Conservation (phyloP, 2,888 invertebrate species). For the Oscheius onirici region DNA sequence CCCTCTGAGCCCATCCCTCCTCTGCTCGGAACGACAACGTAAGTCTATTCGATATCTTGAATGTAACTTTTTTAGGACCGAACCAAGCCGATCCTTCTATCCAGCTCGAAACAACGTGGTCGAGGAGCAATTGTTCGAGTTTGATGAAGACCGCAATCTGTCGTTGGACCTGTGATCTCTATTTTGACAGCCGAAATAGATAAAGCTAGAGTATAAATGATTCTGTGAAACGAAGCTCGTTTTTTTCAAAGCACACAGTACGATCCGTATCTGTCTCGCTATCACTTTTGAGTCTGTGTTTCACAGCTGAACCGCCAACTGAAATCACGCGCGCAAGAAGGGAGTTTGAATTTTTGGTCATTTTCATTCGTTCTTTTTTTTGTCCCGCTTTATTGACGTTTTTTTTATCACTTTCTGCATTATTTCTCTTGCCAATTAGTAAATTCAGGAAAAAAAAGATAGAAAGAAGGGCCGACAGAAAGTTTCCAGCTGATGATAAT, state of each 20-base stretch:
- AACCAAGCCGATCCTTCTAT: background rate
- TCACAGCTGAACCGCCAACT: too few species aligned
- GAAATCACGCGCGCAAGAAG: background rate
- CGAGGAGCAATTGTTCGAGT: conserved; percentile 11
- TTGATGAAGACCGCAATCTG: conserved; percentile 5
- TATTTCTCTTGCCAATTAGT: too few species aligned
- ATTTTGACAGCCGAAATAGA: background rate
- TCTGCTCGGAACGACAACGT: conserved; percentile 14
- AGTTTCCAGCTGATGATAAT: too few species aligned
- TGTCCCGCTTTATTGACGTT: too few species aligned
- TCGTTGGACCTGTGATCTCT: background rate
- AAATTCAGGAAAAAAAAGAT: too few species aligned
- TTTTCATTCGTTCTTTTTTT: background rate
- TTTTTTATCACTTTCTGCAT: too few species aligned
- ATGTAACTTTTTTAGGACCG: background rate
- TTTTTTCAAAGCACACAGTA: too few species aligned
- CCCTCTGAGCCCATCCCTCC: background rate
- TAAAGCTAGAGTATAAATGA: too few species aligned
- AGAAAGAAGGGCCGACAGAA: too few species aligned
- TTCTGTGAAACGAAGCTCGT: too few species aligned
- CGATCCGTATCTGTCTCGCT: too few species aligned
- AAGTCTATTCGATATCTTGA: background rate
- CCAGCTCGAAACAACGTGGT: background rate
- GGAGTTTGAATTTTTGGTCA: background rate
- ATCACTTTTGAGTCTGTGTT: too few species aligned